Evolutionary conservation across 2,888 invertebrate species (phyloP).

Genomic region (Sinopyrophorus schimmeli): DNA sequence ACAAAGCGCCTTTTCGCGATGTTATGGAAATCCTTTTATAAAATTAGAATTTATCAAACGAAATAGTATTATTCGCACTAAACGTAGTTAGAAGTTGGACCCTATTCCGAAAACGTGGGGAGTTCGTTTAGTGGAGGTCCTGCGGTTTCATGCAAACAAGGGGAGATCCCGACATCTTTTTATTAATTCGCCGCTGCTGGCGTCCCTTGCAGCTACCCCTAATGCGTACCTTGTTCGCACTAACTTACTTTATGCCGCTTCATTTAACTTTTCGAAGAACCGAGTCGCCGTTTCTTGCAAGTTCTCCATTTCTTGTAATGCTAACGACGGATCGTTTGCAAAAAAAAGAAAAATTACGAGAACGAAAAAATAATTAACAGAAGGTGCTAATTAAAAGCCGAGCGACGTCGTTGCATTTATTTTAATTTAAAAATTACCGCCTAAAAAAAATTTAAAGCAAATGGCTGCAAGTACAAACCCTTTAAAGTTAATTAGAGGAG

Average conservation of each 20-base stretch:
- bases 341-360: conserved; percentile 11
- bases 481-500: neutral
- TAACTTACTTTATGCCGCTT: conserved; percentile 37
- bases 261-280: conserved; percentile 31
- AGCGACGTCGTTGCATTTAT: no score
- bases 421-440: no score
- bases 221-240: conserved; percentile 36
- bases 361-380: conserved; percentile 4
- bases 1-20: no score
- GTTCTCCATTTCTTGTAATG: conserved; percentile 18
- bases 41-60: no score
- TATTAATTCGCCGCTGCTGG: conserved; percentile 39
- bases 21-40: no score
- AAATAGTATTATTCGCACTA: conserved; percentile 22
- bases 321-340: conserved; percentile 24
- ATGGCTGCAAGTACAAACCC: no score
- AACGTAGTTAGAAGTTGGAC: conserved; percentile 22
- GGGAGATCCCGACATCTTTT: conserved; percentile 40
- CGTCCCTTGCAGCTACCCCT: conserved; percentile 29
- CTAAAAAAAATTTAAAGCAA: no score
- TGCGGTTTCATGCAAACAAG: conserved; percentile 42
- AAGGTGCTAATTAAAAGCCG: neutral
- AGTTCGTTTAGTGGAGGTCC: conserved; percentile 24
- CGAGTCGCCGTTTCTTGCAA: conserved; percentile 12
- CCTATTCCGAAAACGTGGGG: conserved; percentile 24